Percentiles rank a stretch among this genome's conserved stretches.
phyloP scores from a whole-genome alignment of 2,797 vertebrate species.

The Falco peregrinus region DNA sequence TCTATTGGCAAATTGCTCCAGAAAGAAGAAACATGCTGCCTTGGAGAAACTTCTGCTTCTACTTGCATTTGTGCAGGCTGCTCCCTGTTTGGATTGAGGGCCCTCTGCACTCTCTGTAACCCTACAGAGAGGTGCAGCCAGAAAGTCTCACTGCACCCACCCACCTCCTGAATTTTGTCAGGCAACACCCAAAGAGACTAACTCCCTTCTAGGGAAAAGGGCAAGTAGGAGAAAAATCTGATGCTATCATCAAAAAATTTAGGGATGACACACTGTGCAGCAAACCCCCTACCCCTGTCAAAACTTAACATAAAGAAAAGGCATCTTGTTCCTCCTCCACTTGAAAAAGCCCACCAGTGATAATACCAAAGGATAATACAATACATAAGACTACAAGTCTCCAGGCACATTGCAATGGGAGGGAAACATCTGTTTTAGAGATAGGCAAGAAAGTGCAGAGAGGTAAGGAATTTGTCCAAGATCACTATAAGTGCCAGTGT shows the following conservation, averaged over 20 bases:
- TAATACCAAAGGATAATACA: background rate
- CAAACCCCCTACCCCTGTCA: background rate
- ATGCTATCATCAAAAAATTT: background rate
- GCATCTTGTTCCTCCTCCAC: background rate
- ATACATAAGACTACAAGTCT: background rate
- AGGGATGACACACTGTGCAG: background rate
- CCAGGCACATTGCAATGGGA: background rate
- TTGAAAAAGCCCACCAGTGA: background rate
- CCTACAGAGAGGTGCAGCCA: background rate
- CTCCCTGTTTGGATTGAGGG: background rate
- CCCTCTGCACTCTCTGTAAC: background rate
- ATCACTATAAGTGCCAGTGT: background rate
- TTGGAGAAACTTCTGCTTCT: slow-evolving; percentile 19
- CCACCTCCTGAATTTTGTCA: slow-evolving; percentile 18
- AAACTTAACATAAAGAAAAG: background rate
- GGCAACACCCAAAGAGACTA: background rate
- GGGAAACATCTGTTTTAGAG: background rate
- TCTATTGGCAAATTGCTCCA: background rate
- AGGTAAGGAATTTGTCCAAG: background rate
- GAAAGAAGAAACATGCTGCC: background rate
- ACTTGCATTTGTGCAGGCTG: background rate
- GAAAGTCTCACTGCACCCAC: background rate
- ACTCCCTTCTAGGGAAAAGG: background rate
- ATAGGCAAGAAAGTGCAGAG: background rate
- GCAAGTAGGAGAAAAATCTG: slow-evolving; percentile 4